Base-by-base conservation (phyloP, 2,888 invertebrate genomes). In the Parnassius orleans region DNA sequence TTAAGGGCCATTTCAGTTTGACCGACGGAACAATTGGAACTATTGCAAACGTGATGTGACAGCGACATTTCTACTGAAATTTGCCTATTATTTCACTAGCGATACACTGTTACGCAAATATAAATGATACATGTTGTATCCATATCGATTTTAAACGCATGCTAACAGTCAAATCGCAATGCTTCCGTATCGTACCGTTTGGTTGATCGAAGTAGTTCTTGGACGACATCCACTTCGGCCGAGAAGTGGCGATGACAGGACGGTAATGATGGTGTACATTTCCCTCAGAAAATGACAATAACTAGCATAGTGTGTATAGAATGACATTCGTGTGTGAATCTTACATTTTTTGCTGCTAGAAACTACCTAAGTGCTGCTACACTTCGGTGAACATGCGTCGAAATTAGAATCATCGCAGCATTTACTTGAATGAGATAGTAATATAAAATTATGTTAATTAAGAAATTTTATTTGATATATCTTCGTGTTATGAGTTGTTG, bases 401-500 rank as follows among this genome's bases (percentile, higher is more conserved):
- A 79, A 80, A 81, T 82, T 75, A 72, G 76, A 79, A 77, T 77
- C 74, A 79, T 88, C 90, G 88, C 86, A 79, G 90, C 90, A 91
- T 91, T 91, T 91, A 90, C 84, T 81, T 77, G 80, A 86, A 82
- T 81, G 87, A 86, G 88, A 86, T 78, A 77, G 73, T 75, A 74
- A 79, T 77, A 79, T 70, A 63, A 76, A 77, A 77, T 81, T 81
- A 78, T 83, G 77, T 77, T 75, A 68, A 68, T 72, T 74, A 73
- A 73, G 73, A 70, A 69, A 71, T 65, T 69, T 75, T 73, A 72
- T 74, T 75, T 72, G 60, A 56, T 53, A 19, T 64, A 53, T 52
- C 59, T 53, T 69, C 60, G 61, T 52, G 65, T 43, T 59, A n/a
- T n/a, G 57, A 48, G 59, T 67, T 62, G 53, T 61, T 59, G 50